Percentiles rank a stretch among this genome's conserved stretches.
These are phyloP conservation scores for Scarus forsteni DNA, from an alignment of 2,797 vertebrate genomes.

Conservation along the genomic window DNA sequence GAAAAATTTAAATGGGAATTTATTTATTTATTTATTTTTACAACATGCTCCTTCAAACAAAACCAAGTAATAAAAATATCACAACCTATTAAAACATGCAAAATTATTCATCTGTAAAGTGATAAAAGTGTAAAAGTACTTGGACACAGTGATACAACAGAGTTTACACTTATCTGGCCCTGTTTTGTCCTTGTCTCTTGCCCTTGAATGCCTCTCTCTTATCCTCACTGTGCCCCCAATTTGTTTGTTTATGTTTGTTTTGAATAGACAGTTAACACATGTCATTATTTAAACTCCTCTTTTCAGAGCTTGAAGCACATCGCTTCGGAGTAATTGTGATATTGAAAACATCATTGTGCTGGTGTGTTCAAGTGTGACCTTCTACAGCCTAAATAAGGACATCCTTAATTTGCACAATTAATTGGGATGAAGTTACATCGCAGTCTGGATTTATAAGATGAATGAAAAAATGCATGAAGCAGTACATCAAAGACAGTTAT, in stretches of 20 bases:
- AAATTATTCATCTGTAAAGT: too few relatives aligned
- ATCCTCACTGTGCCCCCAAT: slow-evolving; percentile 35
- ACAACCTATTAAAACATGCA: too few relatives aligned
- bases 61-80: too few relatives aligned
- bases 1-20: too few relatives aligned
- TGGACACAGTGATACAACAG: too few relatives aligned
- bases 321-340: slow-evolving; percentile 18
- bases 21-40: too few relatives aligned
- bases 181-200: neutral
- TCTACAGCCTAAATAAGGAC: neutral
- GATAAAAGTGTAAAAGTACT: too few relatives aligned
- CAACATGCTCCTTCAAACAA: too few relatives aligned
- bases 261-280: neutral
- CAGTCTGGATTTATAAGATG: slow-evolving; percentile 7
- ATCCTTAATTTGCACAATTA: slow-evolving; percentile 12
- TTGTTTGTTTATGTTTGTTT: slow-evolving; percentile 17
- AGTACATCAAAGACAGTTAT: neutral
- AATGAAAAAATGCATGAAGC: neutral
- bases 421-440: slow-evolving; percentile 9
- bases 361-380: slow-evolving; percentile 23
- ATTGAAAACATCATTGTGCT: slow-evolving; percentile 25
- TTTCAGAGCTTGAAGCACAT: neutral
- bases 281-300: slow-evolving; percentile 6
- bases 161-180: neutral
- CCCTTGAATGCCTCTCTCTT: slow-evolving; percentile 2